These are phyloP conservation scores for Opisthograptis luteolata DNA, from an alignment of 2,888 invertebrate species.

Conservation along the genomic window DNA sequence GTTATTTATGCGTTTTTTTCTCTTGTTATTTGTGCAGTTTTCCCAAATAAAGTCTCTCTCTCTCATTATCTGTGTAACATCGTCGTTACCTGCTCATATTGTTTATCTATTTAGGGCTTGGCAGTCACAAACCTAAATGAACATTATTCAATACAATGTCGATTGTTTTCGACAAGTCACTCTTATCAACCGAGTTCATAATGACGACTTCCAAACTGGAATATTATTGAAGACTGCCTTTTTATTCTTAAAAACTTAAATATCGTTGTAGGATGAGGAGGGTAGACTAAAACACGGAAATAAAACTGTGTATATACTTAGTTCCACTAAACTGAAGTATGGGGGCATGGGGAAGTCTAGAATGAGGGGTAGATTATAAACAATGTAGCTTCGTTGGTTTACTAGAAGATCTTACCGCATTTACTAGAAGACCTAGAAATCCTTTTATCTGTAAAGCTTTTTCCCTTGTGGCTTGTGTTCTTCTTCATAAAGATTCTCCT, in stretches of 20 bases:
- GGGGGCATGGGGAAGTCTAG: constrained; percentile 48
- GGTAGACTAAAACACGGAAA: too few relatives aligned
- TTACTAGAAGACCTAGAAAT: constrained; percentile 39
- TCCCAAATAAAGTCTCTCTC: too few relatives aligned
- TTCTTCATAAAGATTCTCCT: too few relatives aligned
- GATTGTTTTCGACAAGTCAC: neutral
- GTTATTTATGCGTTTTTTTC: too few relatives aligned
- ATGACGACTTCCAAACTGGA: too few relatives aligned
- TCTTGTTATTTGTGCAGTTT: too few relatives aligned
- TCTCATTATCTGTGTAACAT: too few relatives aligned
- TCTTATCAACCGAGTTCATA: neutral
- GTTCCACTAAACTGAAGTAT: constrained; percentile 37
- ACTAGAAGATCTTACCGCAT: constrained; percentile 56
- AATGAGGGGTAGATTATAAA: constrained; percentile 60
- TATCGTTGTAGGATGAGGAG: too few relatives aligned
- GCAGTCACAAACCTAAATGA: neutral
- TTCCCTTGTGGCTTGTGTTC: constrained; percentile 13
- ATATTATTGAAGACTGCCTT: too few relatives aligned
- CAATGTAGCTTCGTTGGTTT: constrained; percentile 45
- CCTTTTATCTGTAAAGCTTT: constrained; percentile 13
- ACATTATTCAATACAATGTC: neutral
- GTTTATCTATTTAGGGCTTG: neutral
- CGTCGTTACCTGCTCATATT: too few relatives aligned
- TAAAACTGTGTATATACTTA: too few relatives aligned
- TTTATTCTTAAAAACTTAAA: constrained; percentile 42